Percentiles rank a stretch among this genome's conserved stretches.
These are phyloP conservation scores for Chascanopsetta lugubris DNA, from an alignment of 2,113 vertebrate genomes.

Conservation along the genomic window DNA sequence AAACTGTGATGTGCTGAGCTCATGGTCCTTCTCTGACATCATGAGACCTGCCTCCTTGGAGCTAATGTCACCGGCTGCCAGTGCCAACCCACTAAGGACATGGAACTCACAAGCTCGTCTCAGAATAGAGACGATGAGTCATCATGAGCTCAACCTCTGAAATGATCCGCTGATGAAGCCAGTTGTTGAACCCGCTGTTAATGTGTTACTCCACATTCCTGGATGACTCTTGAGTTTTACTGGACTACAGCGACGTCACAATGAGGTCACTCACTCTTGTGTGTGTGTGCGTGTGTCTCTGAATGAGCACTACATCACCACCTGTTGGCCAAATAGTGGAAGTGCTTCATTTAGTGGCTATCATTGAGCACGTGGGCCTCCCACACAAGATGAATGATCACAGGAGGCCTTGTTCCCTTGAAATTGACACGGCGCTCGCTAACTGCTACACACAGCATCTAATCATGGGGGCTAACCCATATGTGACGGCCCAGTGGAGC, in stretches of 20 bases:
- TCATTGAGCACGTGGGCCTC: neutral
- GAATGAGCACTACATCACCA: slow-evolving; percentile 19
- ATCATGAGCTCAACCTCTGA: slow-evolving; percentile 36
- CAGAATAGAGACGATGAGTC: slow-evolving; percentile 50
- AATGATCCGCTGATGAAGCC: slow-evolving; percentile 12
- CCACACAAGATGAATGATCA: neutral
- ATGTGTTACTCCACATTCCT: slow-evolving; percentile 38
- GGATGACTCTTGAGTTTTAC: slow-evolving; percentile 41
- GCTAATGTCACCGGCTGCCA: slow-evolving; percentile 32
- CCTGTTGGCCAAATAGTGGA: slow-evolving; percentile 26
- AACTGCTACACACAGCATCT: slow-evolving; percentile 3
- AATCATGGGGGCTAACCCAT: neutral
- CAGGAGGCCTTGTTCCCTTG: neutral
- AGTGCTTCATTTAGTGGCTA: neutral
- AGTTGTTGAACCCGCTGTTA: neutral
- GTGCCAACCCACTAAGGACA: slow-evolving; percentile 35
- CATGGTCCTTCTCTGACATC: slow-evolving; percentile 48
- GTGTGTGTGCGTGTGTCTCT: no score
- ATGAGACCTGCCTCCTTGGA: slow-evolving; percentile 25
- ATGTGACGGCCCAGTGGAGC: neutral
- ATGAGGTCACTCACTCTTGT: slow-evolving; percentile 19
- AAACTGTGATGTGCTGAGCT: slow-evolving; percentile 17
- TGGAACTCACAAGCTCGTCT: slow-evolving; percentile 12
- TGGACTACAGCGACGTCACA: slow-evolving; percentile 19
- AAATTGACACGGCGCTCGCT: neutral